Percentiles rank a stretch among this genome's conserved stretches.
Evolutionary conservation across 2,797 vertebrate species (phyloP).

Genomic region (Bucorvus abyssinicus): DNA sequence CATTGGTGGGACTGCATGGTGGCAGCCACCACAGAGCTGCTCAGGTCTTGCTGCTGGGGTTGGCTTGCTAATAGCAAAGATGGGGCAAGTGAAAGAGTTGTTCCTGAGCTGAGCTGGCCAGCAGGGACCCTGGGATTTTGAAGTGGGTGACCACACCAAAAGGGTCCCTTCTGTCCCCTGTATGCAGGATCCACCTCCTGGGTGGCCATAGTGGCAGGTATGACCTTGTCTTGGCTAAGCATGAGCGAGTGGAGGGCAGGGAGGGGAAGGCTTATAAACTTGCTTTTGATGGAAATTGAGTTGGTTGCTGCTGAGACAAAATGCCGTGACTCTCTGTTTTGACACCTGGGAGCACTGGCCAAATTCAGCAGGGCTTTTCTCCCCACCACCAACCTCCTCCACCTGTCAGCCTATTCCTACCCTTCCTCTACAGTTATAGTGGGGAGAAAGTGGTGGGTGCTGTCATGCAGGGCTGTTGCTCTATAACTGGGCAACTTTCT

Average conservation of each 20-base stretch:
- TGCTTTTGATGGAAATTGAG: not conserved
- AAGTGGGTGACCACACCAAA: not conserved
- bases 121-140: not conserved
- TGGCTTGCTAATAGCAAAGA: not conserved
- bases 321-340: not conserved
- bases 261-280: not conserved
- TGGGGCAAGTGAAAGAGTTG: not conserved
- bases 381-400: not conserved
- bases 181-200: not conserved
- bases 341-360: not conserved
- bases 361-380: not conserved
- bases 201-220: not conserved
- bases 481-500: not conserved
- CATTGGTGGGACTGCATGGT: not conserved
- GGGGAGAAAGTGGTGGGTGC: not conserved
- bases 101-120: not conserved
- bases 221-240: not conserved
- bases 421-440: not conserved
- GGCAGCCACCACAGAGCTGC: not conserved
- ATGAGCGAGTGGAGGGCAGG: rapidly evolving
- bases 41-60: not conserved
- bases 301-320: not conserved
- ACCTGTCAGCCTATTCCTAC: not conserved
- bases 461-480: not conserved
- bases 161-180: not conserved